phyloP scores from a whole-genome alignment of 2,888 invertebrate genomes.

The Boloria euphrosyne region DNA sequence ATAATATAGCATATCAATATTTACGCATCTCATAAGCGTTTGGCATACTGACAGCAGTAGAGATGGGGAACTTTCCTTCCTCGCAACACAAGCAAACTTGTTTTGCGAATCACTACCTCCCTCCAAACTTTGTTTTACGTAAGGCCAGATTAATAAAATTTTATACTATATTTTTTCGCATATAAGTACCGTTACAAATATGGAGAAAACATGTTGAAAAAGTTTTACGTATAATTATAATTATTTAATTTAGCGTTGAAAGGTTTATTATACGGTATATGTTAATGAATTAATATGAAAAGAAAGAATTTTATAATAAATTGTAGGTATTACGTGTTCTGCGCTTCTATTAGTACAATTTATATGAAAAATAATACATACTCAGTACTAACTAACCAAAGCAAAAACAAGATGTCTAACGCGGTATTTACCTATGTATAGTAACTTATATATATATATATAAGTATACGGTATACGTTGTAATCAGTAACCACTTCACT shows the following conservation, averaged over 20 bases:
- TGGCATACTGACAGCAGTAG: constrained; percentile 20
- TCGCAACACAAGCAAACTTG: constrained; percentile 25
- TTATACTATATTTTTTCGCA: constrained; percentile 8
- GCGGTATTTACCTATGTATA: too few relatives aligned
- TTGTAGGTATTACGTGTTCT: too few relatives aligned
- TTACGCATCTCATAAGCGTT: constrained; percentile 50
- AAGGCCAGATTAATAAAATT: constrained; percentile 19
- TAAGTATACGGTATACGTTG: too few relatives aligned
- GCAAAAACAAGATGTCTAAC: too few relatives aligned
- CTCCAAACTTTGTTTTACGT: constrained; percentile 23
- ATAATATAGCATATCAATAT: constrained; percentile 57
- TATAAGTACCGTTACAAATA: not conserved
- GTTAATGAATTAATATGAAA: too few relatives aligned
- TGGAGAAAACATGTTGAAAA: constrained; percentile 9
- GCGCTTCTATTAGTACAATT: too few relatives aligned
- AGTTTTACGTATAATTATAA: constrained; percentile 8
- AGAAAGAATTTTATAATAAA: too few relatives aligned
- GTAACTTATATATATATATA: too few relatives aligned
- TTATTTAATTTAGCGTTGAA: constrained; percentile 2
- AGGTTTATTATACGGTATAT: too few relatives aligned
- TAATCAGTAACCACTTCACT: too few relatives aligned
- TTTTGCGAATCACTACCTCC: constrained; percentile 17
- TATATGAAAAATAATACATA: too few relatives aligned
- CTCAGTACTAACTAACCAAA: too few relatives aligned
- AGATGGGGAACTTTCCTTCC: constrained; percentile 23